These are phyloP conservation scores for Notamacropus eugenii DNA, from an alignment of 2,797 vertebrate species.

Conservation along the genomic window DNA sequence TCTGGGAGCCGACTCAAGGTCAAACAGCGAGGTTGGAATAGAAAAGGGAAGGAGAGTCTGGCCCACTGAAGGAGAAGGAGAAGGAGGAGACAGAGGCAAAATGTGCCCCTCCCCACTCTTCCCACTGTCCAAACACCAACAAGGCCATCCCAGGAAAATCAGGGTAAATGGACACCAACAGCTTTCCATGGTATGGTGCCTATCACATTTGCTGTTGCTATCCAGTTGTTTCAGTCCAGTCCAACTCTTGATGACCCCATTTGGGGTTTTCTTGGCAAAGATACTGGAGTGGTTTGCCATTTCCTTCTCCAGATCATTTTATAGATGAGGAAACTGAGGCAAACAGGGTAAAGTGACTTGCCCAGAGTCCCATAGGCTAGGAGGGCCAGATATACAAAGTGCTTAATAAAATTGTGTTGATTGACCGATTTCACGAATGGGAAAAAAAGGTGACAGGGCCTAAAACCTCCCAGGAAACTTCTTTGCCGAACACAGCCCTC, in stretches of 20 bases:
- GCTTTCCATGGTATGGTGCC: constrained; percentile 8
- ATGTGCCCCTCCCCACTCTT: no score
- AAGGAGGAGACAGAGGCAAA: not conserved
- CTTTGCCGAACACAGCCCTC: not conserved
- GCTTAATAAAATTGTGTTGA: constrained; percentile 51
- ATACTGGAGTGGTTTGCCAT: not conserved
- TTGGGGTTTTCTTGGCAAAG: not conserved
- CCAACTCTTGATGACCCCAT: not conserved
- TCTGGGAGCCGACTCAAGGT: not conserved
- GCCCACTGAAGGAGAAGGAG: not conserved
- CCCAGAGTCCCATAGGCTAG: not conserved
- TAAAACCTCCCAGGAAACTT: not conserved
- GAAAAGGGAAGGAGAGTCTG: not conserved
- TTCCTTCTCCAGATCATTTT: not conserved
- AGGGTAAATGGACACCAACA: no score
- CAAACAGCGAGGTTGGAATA: not conserved
- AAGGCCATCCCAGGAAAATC: not conserved
- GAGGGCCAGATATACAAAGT: not conserved
- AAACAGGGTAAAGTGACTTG: not conserved
- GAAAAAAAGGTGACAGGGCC: not conserved
- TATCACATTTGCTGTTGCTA: not conserved
- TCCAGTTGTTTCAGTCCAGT: not conserved
- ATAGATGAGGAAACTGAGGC: not conserved
- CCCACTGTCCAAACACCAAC: not conserved
- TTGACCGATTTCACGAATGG: constrained; percentile 62